Percentiles rank a stretch among this genome's conserved stretches.
Evolutionary conservation across 2,888 invertebrate species (phyloP).

Genomic region (Aelia acuminata): DNA sequence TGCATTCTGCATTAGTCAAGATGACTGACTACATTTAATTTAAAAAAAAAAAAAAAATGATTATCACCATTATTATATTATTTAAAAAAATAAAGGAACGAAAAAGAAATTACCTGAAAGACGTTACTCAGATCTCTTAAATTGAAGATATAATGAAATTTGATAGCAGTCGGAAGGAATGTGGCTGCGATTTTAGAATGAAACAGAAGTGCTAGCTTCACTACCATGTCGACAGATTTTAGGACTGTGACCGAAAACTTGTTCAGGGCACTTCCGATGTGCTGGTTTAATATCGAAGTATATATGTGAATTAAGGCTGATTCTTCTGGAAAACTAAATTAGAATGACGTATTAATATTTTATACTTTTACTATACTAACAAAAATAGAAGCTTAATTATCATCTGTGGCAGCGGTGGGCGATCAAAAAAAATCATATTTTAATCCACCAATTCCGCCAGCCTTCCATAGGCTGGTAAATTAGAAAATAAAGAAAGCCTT

Average conservation of each 20-base stretch:
- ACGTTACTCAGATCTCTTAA: conserved; percentile 92
- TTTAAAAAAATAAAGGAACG: neutral
- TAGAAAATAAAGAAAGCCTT: no score
- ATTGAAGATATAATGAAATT: conserved; percentile 96
- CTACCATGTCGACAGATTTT: conserved; percentile 75
- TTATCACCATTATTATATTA: neutral
- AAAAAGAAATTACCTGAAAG: conserved; percentile 79
- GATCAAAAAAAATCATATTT: no score
- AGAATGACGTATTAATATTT: neutral
- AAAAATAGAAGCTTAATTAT: no score
- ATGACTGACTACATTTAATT: conserved; percentile 56
- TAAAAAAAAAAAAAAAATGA: neutral
- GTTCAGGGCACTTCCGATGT: conserved; percentile 76
- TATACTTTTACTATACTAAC: neutral
- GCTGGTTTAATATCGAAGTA: conserved; percentile 84
- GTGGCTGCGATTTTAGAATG: conserved; percentile 82
- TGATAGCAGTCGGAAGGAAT: conserved; percentile 93
- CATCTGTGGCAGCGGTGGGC: no score
- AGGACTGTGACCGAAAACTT: conserved; percentile 77
- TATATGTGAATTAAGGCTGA: conserved; percentile 90
- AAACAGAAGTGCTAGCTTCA: conserved; percentile 81
- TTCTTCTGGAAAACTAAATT: conserved; percentile 81
- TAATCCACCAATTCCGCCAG: no score
- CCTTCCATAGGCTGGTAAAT: no score
- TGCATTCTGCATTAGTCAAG: conserved; percentile 72